A percentile compares a stretch with the other conserved stretches of the same genome.
These are phyloP conservation scores for Nomada hirtipes DNA, from an alignment of 2,888 invertebrate genomes.

Conservation along the genomic window DNA sequence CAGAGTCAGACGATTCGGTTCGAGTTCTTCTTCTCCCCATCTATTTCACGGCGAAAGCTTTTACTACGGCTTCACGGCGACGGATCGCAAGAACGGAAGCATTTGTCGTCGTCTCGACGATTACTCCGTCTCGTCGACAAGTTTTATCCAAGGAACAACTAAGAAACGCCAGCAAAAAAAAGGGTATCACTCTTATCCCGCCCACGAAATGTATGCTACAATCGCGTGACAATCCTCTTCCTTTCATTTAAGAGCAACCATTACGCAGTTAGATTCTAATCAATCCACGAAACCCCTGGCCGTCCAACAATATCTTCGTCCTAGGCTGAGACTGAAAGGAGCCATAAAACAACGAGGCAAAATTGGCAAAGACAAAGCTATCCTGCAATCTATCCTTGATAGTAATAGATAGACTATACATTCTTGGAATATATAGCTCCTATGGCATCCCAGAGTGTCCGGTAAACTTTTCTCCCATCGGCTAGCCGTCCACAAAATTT, in stretches of 20 bases:
- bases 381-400: background rate
- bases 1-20: background rate
- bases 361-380: background rate
- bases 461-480: too few relatives aligned
- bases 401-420: background rate
- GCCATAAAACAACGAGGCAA: background rate
- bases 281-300: conserved; percentile 28
- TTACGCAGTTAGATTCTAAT: conserved; percentile 68
- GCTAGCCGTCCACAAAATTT: background rate
- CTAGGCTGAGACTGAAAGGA: background rate
- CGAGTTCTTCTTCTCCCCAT: background rate
- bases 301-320: background rate
- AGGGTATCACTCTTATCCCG: background rate
- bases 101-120: conserved; percentile 12
- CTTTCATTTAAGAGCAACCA: conserved; percentile 32
- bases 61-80: background rate
- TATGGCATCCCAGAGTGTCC: background rate
- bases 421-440: background rate
- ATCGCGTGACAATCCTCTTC: conserved; percentile 34
- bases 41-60: background rate
- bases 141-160: conserved; percentile 25
- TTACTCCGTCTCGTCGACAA: conserved; percentile 6
- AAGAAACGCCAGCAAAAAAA: background rate
- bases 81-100: background rate
- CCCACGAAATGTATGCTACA: conserved; percentile 5